phyloP scores from a whole-genome alignment of 2,888 invertebrate genomes.

The Agrilus mali region DNA sequence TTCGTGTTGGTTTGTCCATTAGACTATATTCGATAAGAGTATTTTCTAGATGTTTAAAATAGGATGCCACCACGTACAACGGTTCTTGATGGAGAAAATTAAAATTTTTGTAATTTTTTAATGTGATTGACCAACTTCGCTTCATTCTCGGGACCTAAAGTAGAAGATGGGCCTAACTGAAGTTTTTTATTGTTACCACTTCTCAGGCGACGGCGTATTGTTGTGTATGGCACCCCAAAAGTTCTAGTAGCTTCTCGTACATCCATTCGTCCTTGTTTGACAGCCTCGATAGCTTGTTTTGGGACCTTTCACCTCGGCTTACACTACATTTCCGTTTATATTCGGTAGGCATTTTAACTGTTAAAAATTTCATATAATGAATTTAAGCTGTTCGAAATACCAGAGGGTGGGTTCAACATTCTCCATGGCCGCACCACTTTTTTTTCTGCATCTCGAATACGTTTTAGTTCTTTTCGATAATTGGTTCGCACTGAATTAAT shows the following conservation, averaged over 20 bases:
- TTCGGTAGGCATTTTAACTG: conserved; percentile 4
- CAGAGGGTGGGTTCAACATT: conserved; percentile 4
- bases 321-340: conserved; percentile 4
- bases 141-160: background rate
- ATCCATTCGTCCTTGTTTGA: conserved; percentile 1
- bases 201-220: conserved; percentile 1
- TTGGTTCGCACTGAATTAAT: conserved; percentile 5
- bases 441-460: background rate
- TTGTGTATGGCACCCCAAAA: conserved; percentile 1
- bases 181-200: background rate
- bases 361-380: no score
- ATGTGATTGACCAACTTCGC: background rate
- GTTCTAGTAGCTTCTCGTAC: conserved; percentile 1
- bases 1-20: conserved; percentile 8
- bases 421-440: conserved; percentile 3
- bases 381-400: conserved; percentile 7
- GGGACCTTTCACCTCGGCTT: conserved; percentile 2
- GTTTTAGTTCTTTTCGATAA: conserved; percentile 4
- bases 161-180: background rate
- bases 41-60: conserved; percentile 4
- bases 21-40: conserved; percentile 9
- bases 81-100: conserved; percentile 3
- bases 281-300: conserved; percentile 1
- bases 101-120: background rate
- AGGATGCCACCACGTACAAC: conserved; percentile 2